phyloP scores from a whole-genome alignment of 2,888 invertebrate genomes.

The Eugnorisma glareosa region DNA sequence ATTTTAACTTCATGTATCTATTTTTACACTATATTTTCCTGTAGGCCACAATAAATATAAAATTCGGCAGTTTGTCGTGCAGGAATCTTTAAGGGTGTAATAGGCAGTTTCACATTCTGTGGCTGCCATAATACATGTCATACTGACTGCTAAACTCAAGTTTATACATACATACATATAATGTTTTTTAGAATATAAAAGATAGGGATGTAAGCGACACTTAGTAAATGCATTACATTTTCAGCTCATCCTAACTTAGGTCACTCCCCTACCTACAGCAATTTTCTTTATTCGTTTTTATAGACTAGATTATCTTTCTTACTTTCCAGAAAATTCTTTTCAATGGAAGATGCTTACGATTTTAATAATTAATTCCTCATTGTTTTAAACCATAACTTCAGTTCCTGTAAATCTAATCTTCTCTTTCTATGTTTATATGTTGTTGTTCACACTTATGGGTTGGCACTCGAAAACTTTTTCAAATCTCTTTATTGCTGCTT shows the following conservation, averaged over 20 bases:
- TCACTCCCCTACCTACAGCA: not conserved
- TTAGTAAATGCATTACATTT: not conserved
- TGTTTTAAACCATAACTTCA: not conserved
- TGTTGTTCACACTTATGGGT: too few relatives aligned
- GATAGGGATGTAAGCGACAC: not conserved
- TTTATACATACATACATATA: not conserved
- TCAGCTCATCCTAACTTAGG: not conserved
- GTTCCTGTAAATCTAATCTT: not conserved
- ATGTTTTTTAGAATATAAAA: not conserved
- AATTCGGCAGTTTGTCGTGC: not conserved
- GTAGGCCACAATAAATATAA: not conserved
- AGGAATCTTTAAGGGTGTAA: slow-evolving; percentile 12
- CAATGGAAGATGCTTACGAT: not conserved
- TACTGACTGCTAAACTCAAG: not conserved
- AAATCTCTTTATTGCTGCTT: not conserved
- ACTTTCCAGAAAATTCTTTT: not conserved
- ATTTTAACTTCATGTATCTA: not conserved
- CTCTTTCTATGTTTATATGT: not conserved
- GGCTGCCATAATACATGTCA: not conserved
- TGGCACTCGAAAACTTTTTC: not conserved
- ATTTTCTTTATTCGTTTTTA: not conserved
- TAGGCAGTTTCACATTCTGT: not conserved
- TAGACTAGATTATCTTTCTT: not conserved
- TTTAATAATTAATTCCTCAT: not conserved
- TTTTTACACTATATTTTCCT: not conserved